Evolutionary conservation across 2,113 vertebrate genomes (phyloP).

Genomic region (Gnathonemus longibarbis): DNA sequence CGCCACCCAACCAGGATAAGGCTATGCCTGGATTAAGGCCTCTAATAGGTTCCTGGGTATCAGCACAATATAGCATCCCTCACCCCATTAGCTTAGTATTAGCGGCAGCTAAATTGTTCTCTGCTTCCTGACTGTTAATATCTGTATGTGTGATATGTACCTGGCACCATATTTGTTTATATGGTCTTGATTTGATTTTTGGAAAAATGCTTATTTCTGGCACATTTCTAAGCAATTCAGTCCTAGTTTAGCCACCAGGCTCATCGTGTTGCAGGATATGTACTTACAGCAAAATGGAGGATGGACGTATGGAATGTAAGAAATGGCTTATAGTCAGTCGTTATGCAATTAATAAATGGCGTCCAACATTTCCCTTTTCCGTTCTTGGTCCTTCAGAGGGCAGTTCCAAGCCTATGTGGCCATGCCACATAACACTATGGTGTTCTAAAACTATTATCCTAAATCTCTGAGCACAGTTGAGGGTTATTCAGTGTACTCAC

Average conservation of each 20-base stretch:
- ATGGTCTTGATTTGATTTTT: neutral
- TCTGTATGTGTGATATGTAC: neutral
- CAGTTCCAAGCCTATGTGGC: neutral
- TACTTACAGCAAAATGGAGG: neutral
- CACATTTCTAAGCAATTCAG: neutral
- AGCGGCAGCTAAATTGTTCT: neutral
- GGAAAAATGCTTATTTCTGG: neutral
- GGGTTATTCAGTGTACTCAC: neutral
- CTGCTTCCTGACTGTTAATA: neutral
- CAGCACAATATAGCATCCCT: neutral
- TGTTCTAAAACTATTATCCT: neutral
- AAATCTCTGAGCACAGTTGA: neutral
- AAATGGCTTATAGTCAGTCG: neutral
- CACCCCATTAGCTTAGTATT: neutral
- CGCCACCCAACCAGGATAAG: neutral
- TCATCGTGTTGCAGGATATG: neutral
- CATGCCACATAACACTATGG: neutral
- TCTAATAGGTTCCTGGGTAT: neutral
- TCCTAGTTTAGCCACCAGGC: neutral
- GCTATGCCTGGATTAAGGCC: neutral
- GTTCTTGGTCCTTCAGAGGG: neutral
- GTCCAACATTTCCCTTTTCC: neutral
- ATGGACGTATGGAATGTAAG: neutral
- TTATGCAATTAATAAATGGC: neutral
- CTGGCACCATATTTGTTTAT: neutral